phyloP scores from a whole-genome alignment of 2,888 invertebrate species.

The Sarcophaga carnaria region DNA sequence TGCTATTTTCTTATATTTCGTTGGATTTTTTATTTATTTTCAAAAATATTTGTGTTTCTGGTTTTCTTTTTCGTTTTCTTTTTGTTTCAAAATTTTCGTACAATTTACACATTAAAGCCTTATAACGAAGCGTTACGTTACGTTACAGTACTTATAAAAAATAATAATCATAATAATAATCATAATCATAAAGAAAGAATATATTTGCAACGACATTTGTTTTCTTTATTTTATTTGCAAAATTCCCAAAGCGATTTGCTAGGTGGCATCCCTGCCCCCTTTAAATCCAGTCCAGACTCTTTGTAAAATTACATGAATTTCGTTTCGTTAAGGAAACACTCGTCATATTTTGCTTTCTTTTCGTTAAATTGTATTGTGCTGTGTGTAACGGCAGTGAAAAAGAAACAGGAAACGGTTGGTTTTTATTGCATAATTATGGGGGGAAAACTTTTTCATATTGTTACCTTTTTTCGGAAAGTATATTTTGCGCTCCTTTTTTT shows the following conservation, averaged over 20 bases:
- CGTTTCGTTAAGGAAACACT: no score
- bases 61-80: no score
- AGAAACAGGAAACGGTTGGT: neutral
- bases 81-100: neutral
- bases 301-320: no score
- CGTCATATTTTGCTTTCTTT: neutral
- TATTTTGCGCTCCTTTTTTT: neutral
- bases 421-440: neutral
- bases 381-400: neutral
- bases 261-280: no score
- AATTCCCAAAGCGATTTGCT: neutral
- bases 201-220: neutral
- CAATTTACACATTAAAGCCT: conserved; percentile 46
- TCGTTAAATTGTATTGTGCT: neutral
- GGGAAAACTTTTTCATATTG: no score
- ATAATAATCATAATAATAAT: conserved; percentile 67
- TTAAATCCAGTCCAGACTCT: no score
- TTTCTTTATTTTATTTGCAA: neutral
- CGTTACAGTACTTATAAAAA: conserved; percentile 59
- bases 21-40: neutral
- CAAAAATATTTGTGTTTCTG: neutral
- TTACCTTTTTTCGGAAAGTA: neutral
- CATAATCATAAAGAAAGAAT: neutral
- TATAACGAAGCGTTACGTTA: conserved; percentile 59
- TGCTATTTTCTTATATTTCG: neutral